Evolutionary conservation across 2,113 vertebrate species (phyloP).

Genomic region (Odobenus rosmarus): DNA sequence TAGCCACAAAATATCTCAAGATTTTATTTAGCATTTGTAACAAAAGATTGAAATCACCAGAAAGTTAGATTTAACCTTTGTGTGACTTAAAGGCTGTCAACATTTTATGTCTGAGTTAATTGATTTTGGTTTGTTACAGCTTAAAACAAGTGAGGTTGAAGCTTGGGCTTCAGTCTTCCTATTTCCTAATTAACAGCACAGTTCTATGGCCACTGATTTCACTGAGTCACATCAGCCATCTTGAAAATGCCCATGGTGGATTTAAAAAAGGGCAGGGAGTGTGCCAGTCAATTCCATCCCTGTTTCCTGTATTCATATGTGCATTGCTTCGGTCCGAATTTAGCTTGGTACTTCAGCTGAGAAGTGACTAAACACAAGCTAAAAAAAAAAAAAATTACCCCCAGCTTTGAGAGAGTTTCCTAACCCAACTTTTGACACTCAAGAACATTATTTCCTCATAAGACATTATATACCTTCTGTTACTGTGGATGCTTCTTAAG

Average conservation of each 20-base stretch:
- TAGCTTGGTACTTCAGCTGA: not conserved
- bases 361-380: not conserved
- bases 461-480: not conserved
- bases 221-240: not conserved
- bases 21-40: slow-evolving; percentile 37
- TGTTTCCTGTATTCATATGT: not conserved
- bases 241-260: not conserved
- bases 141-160: not conserved
- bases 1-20: not conserved
- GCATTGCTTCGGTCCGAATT: not conserved
- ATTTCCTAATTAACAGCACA: not conserved
- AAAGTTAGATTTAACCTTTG: slow-evolving; percentile 15
- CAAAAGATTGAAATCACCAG: not conserved
- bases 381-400: not conserved
- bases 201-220: not conserved
- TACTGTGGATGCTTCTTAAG: not conserved
- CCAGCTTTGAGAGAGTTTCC: not conserved
- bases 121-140: slow-evolving; percentile 28
- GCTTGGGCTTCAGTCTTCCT: not conserved
- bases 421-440: not conserved
- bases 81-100: not conserved
- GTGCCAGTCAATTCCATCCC: not conserved
- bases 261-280: not conserved
- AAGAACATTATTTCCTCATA: not conserved
- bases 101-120: slow-evolving; percentile 25